phyloP scores from a whole-genome alignment of 2,888 invertebrate species.

The Xanthia icteritia region DNA sequence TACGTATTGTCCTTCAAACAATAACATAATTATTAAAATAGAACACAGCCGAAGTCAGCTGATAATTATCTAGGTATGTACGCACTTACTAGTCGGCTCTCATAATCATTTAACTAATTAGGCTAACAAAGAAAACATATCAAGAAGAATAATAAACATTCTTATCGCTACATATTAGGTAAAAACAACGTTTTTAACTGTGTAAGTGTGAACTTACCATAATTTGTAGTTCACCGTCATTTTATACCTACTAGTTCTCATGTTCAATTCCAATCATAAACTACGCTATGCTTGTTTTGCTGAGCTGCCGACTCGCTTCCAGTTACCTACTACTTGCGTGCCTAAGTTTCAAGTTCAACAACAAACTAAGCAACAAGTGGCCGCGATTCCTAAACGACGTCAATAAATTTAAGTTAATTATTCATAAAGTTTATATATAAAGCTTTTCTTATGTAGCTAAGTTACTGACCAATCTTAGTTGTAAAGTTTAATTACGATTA shows the following conservation, averaged over 20 bases:
- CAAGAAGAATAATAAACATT: slow-evolving; percentile 33
- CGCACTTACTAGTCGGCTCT: slow-evolving; percentile 28
- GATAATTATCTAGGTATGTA: slow-evolving; percentile 6
- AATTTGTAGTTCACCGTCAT: neutral
- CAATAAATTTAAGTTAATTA: neutral
- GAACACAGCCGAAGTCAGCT: slow-evolving; percentile 13
- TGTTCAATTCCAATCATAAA: neutral
- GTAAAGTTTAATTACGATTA: neutral
- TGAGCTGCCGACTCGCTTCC: neutral
- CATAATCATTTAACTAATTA: slow-evolving; percentile 54
- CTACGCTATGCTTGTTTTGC: neutral
- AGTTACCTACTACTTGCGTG: neutral
- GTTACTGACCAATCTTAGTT: neutral
- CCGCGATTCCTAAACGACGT: neutral
- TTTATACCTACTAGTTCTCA: neutral
- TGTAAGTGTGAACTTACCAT: neutral
- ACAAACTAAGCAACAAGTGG: slow-evolving; percentile 18
- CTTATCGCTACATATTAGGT: neutral
- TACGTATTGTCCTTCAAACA: slow-evolving; percentile 6
- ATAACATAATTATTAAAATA: slow-evolving; percentile 17
- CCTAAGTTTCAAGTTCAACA: neutral
- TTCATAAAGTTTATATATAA: too few relatives aligned
- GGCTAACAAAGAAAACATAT: slow-evolving; percentile 48
- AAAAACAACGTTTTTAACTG: slow-evolving; percentile 10
- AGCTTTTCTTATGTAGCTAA: neutral